A percentile compares a stretch with the other conserved stretches of the same genome.
Conservation (phyloP, 1,140 invertebrate species). For the Trachymyrmex septentrionalis region DNA sequence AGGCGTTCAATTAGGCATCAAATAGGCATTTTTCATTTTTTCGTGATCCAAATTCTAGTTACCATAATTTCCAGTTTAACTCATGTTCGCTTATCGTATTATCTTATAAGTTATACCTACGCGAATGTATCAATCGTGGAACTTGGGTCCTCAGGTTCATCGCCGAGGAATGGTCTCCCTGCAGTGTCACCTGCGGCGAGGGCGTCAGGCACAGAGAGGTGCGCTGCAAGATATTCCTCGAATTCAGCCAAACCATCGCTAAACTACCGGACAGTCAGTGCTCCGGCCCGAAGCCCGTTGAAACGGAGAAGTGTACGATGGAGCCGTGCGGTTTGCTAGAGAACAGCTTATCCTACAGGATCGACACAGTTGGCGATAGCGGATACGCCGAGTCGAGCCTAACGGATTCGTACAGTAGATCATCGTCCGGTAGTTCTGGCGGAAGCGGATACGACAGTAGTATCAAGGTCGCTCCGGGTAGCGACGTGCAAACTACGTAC, state of each 20-base stretch:
- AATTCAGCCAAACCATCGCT: conserved; percentile 95
- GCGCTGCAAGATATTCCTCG: conserved; percentile 97
- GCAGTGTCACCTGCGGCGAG: conserved; percentile 96
- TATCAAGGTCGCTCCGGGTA: conserved; percentile 88
- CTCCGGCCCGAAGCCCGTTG: conserved; percentile 92
- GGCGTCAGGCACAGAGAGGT: conserved; percentile 93
- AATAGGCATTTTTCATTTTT: conserved; percentile 48
- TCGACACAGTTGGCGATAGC: conserved; percentile 85
- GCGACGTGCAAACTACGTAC: conserved; percentile 89
- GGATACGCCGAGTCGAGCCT: conserved; percentile 87
- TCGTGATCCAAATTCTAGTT: conserved; percentile 25
- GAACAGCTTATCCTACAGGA: conserved; percentile 83
- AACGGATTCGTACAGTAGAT: conserved; percentile 88
- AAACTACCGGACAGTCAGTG: conserved; percentile 96
- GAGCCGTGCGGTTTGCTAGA: conserved; percentile 89
- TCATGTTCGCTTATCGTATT: not conserved
- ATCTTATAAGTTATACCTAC: not conserved
- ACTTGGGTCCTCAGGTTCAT: conserved; percentile 88
- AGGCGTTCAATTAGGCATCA: not conserved
- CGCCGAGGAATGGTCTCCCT: conserved; percentile 94
- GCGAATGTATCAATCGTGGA: conserved; percentile 17
- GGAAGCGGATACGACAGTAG: conserved; percentile 82
- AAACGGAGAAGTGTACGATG: conserved; percentile 92
- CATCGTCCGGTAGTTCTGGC: conserved; percentile 67
- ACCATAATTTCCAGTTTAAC: conserved; percentile 9